phyloP scores from a whole-genome alignment of 2,888 invertebrate species.

The Ormia ochracea region DNA sequence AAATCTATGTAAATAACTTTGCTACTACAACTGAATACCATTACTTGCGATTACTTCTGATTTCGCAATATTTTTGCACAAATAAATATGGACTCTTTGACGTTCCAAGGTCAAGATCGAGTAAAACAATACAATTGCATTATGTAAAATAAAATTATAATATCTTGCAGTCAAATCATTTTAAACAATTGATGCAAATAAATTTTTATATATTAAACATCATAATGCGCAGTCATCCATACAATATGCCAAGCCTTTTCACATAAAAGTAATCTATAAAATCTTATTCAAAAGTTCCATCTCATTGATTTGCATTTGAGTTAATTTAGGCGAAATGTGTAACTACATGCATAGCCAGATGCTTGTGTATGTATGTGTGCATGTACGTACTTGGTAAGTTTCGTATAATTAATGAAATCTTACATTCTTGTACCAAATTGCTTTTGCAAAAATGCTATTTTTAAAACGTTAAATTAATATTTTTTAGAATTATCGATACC shows the following conservation, averaged over 20 bases:
- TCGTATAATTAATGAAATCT: background rate
- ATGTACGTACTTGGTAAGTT: background rate
- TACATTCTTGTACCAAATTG: background rate
- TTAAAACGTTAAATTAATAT: background rate
- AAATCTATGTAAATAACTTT: too few species aligned
- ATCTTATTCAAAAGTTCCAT: slow-evolving; percentile 24
- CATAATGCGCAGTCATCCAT: slow-evolving; percentile 35
- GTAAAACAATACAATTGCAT: background rate
- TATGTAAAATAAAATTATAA: background rate
- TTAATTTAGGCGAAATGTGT: background rate
- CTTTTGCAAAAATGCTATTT: background rate
- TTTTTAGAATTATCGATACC: too few species aligned
- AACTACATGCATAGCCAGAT: too few species aligned
- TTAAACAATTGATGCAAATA: too few species aligned
- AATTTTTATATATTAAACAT: background rate
- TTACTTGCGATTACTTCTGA: too few species aligned
- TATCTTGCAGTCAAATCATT: too few species aligned
- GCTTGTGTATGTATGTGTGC: too few species aligned
- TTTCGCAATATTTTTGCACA: background rate
- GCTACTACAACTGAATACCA: too few species aligned
- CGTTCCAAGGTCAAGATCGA: slow-evolving; percentile 49
- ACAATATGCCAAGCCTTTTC: background rate
- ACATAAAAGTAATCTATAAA: slow-evolving; percentile 23
- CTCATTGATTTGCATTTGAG: slow-evolving; percentile 43
- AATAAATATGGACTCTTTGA: background rate